A percentile compares a stretch with the other conserved stretches of the same genome.
Conservation (phyloP, 2,113 vertebrate species). For the Camelus dromedarius region DNA sequence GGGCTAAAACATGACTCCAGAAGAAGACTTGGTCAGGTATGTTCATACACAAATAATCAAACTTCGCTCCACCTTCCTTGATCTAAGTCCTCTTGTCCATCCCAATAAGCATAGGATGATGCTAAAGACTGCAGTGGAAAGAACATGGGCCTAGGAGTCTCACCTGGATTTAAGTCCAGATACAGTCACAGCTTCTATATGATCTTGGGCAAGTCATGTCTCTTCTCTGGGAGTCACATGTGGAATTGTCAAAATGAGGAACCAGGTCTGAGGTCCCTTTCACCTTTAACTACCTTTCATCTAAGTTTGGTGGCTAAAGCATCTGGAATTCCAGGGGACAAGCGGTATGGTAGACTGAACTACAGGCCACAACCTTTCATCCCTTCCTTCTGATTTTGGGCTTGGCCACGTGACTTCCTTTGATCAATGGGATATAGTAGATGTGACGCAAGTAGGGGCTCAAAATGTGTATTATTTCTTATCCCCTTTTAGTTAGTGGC, state of each 20-base stretch:
- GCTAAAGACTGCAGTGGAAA: neutral
- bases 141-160: neutral
- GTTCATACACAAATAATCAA: neutral
- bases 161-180: neutral
- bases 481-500: neutral
- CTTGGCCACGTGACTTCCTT: neutral
- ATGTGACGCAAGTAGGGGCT: neutral
- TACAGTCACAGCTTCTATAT: neutral
- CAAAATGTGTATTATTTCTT: neutral
- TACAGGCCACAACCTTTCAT: neutral
- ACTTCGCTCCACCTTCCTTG: neutral
- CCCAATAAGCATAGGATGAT: neutral
- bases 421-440: neutral
- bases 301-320: neutral
- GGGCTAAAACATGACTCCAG: neutral
- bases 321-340: constrained; percentile 34
- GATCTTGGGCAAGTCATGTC: neutral
- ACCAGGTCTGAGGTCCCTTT: neutral
- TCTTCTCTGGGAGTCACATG: neutral
- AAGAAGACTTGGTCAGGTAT: neutral
- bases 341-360: neutral
- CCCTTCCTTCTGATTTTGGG: neutral
- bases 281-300: constrained; percentile 1
- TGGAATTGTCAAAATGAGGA: constrained; percentile 12
- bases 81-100: neutral